These are phyloP conservation scores for Drosophila silvestris DNA, from an alignment of 2,888 invertebrate genomes.

Conservation along the genomic window DNA sequence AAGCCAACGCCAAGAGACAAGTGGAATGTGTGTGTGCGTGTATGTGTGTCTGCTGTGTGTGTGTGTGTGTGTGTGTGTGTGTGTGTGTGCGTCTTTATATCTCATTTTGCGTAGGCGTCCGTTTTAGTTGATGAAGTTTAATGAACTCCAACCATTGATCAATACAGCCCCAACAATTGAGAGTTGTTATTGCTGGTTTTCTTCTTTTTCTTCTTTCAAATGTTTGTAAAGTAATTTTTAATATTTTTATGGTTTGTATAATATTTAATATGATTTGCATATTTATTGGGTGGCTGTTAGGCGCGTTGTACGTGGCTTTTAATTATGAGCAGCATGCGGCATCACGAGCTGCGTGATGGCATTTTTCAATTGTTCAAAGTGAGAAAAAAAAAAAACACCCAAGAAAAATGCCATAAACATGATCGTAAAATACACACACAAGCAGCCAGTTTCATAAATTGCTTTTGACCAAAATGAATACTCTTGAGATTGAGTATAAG, in stretches of 20 bases:
- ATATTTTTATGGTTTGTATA: conserved; percentile 15
- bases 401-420: not conserved
- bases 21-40: conserved; percentile 24
- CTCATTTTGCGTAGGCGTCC: conserved; percentile 57
- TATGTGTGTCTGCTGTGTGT: no score
- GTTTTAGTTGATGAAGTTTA: conserved; percentile 54
- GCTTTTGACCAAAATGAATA: not conserved
- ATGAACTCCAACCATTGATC: conserved; percentile 67
- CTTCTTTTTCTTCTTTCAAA: conserved; percentile 10
- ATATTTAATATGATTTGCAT: conserved; percentile 3
- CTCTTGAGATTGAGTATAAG: not conserved
- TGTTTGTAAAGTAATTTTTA: conserved; percentile 37
- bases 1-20: conserved; percentile 54
- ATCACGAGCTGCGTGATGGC: conserved; percentile 43
- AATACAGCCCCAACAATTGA: conserved; percentile 43
- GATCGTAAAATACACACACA: not conserved
- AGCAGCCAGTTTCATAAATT: not conserved
- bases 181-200: conserved; percentile 33
- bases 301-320: conserved; percentile 41
- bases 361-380: conserved; percentile 54
- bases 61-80: not conserved
- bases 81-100: conserved; percentile 1
- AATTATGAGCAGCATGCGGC: conserved; percentile 56
- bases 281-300: conserved; percentile 29
- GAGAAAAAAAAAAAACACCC: not conserved